Percentiles rank a stretch among this genome's conserved stretches.
Evolutionary conservation across 2,113 vertebrate species (phyloP).

Genomic region (Columbina picui): DNA sequence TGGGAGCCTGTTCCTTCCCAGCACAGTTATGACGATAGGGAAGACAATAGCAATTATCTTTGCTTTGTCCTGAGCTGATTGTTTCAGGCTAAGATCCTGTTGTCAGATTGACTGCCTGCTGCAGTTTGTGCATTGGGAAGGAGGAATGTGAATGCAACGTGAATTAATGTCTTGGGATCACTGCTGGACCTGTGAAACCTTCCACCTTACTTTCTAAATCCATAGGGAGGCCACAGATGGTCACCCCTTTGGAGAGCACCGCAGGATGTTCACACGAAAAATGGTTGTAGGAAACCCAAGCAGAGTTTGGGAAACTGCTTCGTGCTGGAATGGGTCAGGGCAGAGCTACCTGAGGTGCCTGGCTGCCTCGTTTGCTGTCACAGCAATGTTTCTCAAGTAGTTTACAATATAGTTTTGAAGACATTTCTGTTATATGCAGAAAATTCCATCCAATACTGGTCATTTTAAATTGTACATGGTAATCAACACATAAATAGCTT

Average conservation of each 20-base stretch:
- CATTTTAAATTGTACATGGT: not conserved
- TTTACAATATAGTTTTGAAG: not conserved
- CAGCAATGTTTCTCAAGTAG: not conserved
- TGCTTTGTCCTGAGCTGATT: not conserved
- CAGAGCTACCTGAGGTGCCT: not conserved
- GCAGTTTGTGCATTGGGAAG: not conserved
- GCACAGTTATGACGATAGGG: not conserved
- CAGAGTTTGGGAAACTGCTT: too few relatives aligned
- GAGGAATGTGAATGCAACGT: rapidly evolving
- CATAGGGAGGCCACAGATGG: too few relatives aligned
- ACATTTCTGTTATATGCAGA: not conserved
- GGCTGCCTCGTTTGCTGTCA: not conserved
- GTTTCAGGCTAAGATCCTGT: not conserved
- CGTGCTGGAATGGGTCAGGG: not conserved
- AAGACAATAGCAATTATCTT: not conserved
- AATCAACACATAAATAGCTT: not conserved
- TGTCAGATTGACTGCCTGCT: not conserved
- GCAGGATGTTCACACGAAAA: too few relatives aligned
- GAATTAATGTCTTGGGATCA: not conserved
- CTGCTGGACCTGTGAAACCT: not conserved
- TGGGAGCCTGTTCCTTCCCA: not conserved
- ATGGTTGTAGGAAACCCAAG: too few relatives aligned
- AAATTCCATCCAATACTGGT: not conserved
- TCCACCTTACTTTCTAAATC: too few relatives aligned
- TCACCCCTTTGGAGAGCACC: too few relatives aligned